A percentile compares a stretch with the other conserved stretches of the same genome.
Evolutionary conservation across 2,797 vertebrate species (phyloP).

Genomic region (Protosalanx chinensis): DNA sequence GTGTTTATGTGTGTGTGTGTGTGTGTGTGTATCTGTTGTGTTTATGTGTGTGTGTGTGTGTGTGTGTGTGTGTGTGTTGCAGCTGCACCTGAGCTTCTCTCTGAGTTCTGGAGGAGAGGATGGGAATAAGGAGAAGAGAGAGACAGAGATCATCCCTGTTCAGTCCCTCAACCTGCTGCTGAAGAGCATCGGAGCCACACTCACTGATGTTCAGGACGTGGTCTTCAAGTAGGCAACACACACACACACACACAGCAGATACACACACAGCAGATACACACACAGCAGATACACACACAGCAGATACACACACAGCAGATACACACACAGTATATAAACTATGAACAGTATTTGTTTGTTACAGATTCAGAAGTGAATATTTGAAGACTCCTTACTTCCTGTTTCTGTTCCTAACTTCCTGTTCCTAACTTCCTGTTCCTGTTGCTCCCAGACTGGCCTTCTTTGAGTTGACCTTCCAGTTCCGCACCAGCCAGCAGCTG

Average conservation of each 20-base stretch:
- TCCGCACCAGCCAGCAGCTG: slow-evolving; percentile 88
- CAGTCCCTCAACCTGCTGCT: slow-evolving; percentile 89
- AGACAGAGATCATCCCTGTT: slow-evolving; percentile 81
- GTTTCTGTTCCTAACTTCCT: no score
- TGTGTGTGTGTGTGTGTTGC: slow-evolving; percentile 20
- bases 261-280: no score
- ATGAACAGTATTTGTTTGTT: no score
- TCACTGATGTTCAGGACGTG: no score
- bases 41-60: neutral
- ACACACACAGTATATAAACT: neutral
- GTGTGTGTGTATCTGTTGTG: neutral
- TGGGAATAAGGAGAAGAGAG: slow-evolving; percentile 77
- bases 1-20: no score
- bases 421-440: no score
- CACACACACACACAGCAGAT: no score
- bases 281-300: no score
- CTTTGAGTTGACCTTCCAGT: slow-evolving; percentile 89
- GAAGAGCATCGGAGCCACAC: slow-evolving; percentile 96
- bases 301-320: no score
- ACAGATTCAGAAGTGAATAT: neutral
- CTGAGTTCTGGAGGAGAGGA: slow-evolving; percentile 89
- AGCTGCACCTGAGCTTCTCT: slow-evolving; percentile 97
- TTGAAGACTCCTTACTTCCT: neutral
- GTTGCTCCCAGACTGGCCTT: slow-evolving; percentile 81
- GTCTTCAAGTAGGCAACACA: no score